Conservation (phyloP, 1,140 invertebrate genomes). For the Venturia canescens region DNA sequence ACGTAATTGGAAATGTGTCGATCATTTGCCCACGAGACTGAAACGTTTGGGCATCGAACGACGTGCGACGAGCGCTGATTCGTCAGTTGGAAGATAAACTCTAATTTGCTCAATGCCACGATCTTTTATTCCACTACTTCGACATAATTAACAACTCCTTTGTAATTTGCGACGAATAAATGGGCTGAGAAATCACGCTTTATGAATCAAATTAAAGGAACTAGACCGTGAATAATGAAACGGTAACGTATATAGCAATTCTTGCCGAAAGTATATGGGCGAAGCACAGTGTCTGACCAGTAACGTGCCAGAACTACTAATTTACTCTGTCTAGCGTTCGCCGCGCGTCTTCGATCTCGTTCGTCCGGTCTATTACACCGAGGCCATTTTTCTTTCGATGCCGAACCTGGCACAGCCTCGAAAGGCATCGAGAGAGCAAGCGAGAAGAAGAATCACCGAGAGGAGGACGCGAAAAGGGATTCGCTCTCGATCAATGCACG, state of each 20-base stretch:
- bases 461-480: constrained; percentile 2
- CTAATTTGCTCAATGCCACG: not conserved
- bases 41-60: not conserved
- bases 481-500: constrained; percentile 49
- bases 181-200: no score
- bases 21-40: not conserved
- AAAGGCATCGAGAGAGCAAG: not conserved
- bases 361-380: constrained; percentile 10
- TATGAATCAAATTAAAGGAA: not conserved
- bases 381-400: constrained; percentile 1
- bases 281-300: constrained; percentile 32
- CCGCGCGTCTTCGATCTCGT: not conserved
- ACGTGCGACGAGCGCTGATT: not conserved
- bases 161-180: not conserved
- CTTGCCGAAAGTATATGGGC: constrained; percentile 6
- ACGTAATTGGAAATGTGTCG: not conserved
- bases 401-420: not conserved
- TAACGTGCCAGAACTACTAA: constrained; percentile 38
- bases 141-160: not conserved
- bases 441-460: not conserved
- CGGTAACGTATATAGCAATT: constrained; percentile 3
- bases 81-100: no score
- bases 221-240: constrained; percentile 27
- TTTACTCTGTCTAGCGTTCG: constrained; percentile 34
- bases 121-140: not conserved